phyloP scores from a whole-genome alignment of 2,113 vertebrate species.

The Corythaixoides concolor region DNA sequence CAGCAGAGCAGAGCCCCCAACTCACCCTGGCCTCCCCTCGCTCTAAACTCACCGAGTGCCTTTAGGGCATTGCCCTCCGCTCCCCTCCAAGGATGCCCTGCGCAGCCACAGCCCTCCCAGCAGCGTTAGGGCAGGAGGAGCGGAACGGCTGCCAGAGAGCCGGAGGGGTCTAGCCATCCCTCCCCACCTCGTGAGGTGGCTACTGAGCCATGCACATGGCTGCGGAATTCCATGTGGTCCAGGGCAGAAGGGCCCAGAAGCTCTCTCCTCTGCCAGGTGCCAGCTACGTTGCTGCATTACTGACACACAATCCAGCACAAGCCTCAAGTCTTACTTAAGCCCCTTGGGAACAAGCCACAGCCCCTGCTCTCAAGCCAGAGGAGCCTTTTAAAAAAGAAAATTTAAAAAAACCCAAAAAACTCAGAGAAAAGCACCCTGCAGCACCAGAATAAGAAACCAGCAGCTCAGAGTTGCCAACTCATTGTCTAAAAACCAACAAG shows the following conservation, averaged over 20 bases:
- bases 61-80: background rate
- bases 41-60: fast-evolving
- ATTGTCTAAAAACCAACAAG: background rate
- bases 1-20: background rate
- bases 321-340: background rate
- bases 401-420: background rate
- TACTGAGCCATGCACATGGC: fast-evolving
- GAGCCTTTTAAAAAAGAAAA: background rate
- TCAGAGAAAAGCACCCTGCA: background rate
- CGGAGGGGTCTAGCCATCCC: background rate
- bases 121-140: background rate
- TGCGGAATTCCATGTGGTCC: fast-evolving
- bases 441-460: background rate
- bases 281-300: fast-evolving
- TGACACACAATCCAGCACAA: fast-evolving
- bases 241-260: background rate
- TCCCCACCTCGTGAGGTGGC: background rate
- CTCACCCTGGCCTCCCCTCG: background rate
- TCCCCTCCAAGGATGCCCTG: background rate
- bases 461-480: background rate
- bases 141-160: background rate
- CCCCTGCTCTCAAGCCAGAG: background rate
- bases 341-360: background rate
- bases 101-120: background rate
- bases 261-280: background rate